Conservation (phyloP, 2,797 vertebrate genomes). For the Ispidina lecontei region DNA sequence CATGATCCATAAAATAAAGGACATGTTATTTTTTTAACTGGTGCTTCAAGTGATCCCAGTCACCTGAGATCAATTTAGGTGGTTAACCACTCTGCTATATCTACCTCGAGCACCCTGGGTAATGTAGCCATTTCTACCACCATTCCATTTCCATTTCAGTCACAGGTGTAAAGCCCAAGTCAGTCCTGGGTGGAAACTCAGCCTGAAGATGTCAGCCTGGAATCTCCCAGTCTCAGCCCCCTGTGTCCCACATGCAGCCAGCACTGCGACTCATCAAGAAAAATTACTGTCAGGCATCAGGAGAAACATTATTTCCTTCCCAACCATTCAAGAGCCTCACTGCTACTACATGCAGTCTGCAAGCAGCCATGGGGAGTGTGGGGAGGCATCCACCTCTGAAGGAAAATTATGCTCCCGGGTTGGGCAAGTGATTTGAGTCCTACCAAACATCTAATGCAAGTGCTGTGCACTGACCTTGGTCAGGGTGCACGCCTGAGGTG, state of each 20-base stretch:
- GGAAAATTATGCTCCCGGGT: neutral
- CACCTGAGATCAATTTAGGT: neutral
- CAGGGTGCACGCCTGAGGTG: rapidly evolving
- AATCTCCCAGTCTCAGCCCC: neutral
- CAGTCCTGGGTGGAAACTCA: neutral
- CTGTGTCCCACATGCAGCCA: neutral
- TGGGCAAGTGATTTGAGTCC: neutral
- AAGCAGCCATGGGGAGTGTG: rapidly evolving
- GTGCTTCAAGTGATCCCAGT: neutral
- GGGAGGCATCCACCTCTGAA: neutral
- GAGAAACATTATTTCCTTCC: neutral
- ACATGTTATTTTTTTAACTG: neutral
- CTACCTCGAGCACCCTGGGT: neutral
- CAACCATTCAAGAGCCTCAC: neutral
- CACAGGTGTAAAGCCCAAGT: neutral
- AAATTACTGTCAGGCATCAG: neutral
- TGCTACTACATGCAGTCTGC: neutral
- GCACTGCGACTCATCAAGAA: neutral
- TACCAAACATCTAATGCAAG: neutral
- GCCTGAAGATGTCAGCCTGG: neutral
- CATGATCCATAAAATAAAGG: neutral
- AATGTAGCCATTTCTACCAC: neutral
- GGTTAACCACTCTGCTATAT: neutral
- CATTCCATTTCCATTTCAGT: neutral
- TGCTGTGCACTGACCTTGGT: neutral